A percentile compares a stretch with the other conserved stretches of the same genome.
Evolutionary conservation across 2,797 vertebrate species (phyloP).

Genomic region (Parauchenoglanis ngamensis): DNA sequence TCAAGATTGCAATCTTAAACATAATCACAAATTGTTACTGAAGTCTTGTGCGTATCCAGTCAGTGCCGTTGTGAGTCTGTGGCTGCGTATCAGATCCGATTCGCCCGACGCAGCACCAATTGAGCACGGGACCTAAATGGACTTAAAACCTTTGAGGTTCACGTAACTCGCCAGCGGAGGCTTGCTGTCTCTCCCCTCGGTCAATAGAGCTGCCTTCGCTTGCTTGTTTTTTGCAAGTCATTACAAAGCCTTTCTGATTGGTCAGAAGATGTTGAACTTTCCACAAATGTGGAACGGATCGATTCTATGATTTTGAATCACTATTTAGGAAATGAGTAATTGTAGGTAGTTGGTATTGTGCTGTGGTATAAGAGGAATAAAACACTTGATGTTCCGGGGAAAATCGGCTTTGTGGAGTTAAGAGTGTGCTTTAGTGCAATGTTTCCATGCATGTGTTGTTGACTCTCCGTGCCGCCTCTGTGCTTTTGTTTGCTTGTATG

Average conservation of each 20-base stretch:
- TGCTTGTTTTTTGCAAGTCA: not conserved
- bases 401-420: not conserved
- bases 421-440: not conserved
- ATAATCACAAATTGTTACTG: not conserved
- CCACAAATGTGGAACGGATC: not conserved
- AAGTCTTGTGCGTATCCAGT: not conserved
- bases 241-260: not conserved
- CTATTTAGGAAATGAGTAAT: not conserved
- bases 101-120: not conserved
- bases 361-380: not conserved
- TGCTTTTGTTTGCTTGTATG: slow-evolving; percentile 51
- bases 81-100: too few relatives aligned
- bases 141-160: not conserved
- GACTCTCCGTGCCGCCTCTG: not conserved
- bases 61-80: too few relatives aligned
- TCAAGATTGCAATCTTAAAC: not conserved
- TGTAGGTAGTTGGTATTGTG: not conserved
- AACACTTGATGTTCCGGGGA: not conserved
- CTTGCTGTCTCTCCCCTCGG: not conserved
- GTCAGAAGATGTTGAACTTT: not conserved
- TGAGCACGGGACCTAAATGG: not conserved
- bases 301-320: too few relatives aligned
- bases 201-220: not conserved
- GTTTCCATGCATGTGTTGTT: not conserved
- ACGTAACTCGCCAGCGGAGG: not conserved